Conservation (phyloP, 2,113 vertebrate species). For the Malurus melanocephalus region DNA sequence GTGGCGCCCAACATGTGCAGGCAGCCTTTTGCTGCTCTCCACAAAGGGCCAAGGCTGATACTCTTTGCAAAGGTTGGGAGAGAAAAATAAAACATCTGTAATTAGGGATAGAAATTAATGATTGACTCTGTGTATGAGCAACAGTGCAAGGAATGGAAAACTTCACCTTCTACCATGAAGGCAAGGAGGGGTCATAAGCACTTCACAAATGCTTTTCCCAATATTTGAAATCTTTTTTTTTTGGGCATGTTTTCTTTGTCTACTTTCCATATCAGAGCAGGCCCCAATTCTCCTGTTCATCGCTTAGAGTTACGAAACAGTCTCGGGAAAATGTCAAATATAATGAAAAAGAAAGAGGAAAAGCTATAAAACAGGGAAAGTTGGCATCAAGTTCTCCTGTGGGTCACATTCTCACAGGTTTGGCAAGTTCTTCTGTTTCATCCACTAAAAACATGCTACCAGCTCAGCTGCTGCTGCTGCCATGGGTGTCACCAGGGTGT, state of each 20-base stretch:
- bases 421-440: slow-evolving; percentile 16
- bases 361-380: slow-evolving; percentile 5
- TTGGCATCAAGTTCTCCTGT: slow-evolving; percentile 4
- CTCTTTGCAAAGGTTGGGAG: background rate
- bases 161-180: background rate
- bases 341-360: slow-evolving; percentile 31
- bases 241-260: background rate
- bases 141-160: background rate
- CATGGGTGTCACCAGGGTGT: background rate
- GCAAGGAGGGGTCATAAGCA: background rate
- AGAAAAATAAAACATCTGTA: background rate
- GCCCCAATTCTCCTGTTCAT: background rate
- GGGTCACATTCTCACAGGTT: slow-evolving; percentile 6
- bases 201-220: background rate
- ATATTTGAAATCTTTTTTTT: background rate
- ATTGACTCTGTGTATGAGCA: background rate
- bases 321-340: slow-evolving; percentile 13
- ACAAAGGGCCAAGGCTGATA: background rate
- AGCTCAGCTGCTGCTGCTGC: background rate
- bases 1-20: rapidly evolving
- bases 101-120: background rate
- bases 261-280: background rate
- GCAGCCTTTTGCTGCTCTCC: background rate
- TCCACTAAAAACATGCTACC: background rate
- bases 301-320: background rate